A percentile compares a stretch with the other conserved stretches of the same genome.
phyloP scores from a whole-genome alignment of 23 tunicate genomes.

The Styela plicata region DNA sequence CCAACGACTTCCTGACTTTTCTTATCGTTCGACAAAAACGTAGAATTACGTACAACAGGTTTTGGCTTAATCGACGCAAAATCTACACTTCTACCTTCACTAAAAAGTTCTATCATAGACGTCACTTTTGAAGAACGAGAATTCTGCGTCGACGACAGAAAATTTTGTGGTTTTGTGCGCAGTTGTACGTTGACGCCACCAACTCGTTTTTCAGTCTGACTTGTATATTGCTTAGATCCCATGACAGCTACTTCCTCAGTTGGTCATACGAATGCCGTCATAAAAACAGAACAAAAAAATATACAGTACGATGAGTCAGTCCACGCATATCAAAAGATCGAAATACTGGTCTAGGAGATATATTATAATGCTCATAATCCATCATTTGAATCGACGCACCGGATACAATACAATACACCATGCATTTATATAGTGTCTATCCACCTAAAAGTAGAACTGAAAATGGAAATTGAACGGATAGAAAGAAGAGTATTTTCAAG shows the following conservation, averaged over 20 bases:
- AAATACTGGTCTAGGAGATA: no score
- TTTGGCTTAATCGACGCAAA: background rate
- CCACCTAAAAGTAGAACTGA: no score
- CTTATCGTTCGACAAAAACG: background rate
- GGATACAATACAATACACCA: no score
- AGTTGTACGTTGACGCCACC: background rate
- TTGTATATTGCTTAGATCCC: background rate
- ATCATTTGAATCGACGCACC: no score
- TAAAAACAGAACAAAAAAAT: no score
- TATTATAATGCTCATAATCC: no score
- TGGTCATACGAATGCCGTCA: background rate
- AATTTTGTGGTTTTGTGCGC: background rate
- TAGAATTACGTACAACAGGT: background rate
- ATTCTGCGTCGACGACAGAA: background rate
- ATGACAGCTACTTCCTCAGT: background rate
- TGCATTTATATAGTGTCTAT: no score
- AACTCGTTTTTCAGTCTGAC: background rate
- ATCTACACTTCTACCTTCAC: background rate
- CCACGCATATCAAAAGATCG: background rate
- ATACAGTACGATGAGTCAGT: background rate
- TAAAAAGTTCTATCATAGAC: constrained; percentile 27
- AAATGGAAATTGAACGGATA: no score
- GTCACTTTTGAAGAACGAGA: constrained; percentile 19
- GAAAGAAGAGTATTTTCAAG: no score
- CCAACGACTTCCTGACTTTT: background rate